A percentile compares a stretch with the other conserved stretches of the same genome.
Conservation (phyloP, 1,140 invertebrate species). For the Brachionus koreanus region DNA sequence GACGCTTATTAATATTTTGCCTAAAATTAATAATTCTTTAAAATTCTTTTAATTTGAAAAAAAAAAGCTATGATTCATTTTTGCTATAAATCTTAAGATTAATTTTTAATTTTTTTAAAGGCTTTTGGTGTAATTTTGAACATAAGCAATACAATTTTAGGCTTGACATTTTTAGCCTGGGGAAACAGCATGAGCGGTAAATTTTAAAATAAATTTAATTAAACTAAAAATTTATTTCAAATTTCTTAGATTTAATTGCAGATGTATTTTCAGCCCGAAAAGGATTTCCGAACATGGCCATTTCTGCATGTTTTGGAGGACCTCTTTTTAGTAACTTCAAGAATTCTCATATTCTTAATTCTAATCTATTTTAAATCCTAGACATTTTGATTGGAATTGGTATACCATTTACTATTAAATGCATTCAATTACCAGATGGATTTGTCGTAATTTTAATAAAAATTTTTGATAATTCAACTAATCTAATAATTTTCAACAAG, state of each 20-base stretch:
- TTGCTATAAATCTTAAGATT: background rate
- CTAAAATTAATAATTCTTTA: too few species aligned
- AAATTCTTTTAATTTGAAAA: too few species aligned
- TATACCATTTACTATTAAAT: slow-evolving; percentile 60
- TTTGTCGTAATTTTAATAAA: slow-evolving; percentile 27
- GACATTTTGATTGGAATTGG: slow-evolving; percentile 63
- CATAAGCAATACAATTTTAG: slow-evolving; percentile 66
- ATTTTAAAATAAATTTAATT: slow-evolving; percentile 19
- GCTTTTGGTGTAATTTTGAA: slow-evolving; percentile 64
- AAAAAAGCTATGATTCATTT: too few species aligned
- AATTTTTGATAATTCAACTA: background rate
- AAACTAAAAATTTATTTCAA: background rate
- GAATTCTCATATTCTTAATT: background rate
- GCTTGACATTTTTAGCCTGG: slow-evolving; percentile 69
- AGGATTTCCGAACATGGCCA: slow-evolving; percentile 68
- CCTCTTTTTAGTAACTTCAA: slow-evolving; percentile 65
- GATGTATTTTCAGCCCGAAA: slow-evolving; percentile 65
- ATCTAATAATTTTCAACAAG: background rate
- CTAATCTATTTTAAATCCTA: slow-evolving; percentile 46
- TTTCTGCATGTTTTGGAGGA: slow-evolving; percentile 69
- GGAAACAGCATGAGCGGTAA: slow-evolving; percentile 69
- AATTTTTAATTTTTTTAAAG: slow-evolving; percentile 48
- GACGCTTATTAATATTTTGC: too few species aligned
- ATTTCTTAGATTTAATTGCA: slow-evolving; percentile 65
- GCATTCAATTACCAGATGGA: background rate